These are phyloP conservation scores for Candidula unifasciata DNA, from an alignment of 2,888 invertebrate genomes.

Conservation along the genomic window DNA sequence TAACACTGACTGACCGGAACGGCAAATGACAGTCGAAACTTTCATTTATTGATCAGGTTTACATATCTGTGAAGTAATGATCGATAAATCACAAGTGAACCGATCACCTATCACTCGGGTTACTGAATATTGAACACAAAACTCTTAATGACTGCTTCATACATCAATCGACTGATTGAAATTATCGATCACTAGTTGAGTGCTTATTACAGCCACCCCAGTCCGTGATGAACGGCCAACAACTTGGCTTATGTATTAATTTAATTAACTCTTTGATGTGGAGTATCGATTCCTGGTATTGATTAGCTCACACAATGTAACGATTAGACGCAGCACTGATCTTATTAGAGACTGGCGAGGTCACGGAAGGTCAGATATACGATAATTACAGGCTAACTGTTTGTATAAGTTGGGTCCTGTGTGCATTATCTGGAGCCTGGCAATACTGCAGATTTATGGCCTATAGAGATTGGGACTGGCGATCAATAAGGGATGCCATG, in stretches of 20 bases:
- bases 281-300: constrained; percentile 1
- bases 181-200: background rate
- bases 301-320: constrained; percentile 1
- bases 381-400: no score
- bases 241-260: background rate
- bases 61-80: background rate
- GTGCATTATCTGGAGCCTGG: no score
- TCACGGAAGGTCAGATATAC: no score
- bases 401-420: no score
- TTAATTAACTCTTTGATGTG: constrained; percentile 9
- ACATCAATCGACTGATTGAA: background rate
- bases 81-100: background rate
- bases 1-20: background rate
- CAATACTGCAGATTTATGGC: no score
- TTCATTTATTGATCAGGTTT: background rate
- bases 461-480: no score
- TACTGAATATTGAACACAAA: background rate
- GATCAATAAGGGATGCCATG: no score
- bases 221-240: background rate
- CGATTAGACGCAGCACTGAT: background rate
- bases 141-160: constrained; percentile 16
- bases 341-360: no score
- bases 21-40: background rate
- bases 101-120: constrained; percentile 13
- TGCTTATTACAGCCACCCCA: background rate